Evolutionary conservation across 1,140 invertebrate species (phyloP).

Genomic region (Formica exsecta): DNA sequence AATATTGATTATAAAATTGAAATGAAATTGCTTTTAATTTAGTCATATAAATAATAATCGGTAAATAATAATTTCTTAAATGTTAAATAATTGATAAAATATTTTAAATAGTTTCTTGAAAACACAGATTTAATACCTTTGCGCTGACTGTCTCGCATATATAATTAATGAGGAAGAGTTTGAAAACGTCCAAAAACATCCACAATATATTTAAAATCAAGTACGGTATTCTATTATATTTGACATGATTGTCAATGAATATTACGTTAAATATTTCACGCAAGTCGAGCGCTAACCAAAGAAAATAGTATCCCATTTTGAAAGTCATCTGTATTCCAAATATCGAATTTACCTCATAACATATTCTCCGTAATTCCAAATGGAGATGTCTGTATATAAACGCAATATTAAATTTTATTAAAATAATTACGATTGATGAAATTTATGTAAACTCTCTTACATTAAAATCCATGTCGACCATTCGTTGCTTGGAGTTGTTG

Average conservation of each 20-base stretch:
- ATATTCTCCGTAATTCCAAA: constrained; percentile 22
- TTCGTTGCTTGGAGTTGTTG: background rate
- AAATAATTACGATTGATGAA: background rate
- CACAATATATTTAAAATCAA: background rate
- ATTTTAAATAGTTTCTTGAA: background rate
- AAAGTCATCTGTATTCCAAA: constrained; percentile 32
- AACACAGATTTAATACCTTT: constrained; percentile 23
- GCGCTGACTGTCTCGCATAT: background rate
- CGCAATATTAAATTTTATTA: background rate
- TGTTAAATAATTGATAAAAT: background rate
- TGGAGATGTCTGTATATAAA: background rate
- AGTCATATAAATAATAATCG: background rate
- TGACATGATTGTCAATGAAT: background rate
- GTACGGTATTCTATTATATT: background rate
- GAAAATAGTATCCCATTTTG: constrained; percentile 21
- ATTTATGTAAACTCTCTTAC: constrained; percentile 15
- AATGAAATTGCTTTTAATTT: background rate
- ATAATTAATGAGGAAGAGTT: constrained; percentile 27
- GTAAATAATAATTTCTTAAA: background rate
- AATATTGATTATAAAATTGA: background rate
- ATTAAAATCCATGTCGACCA: background rate
- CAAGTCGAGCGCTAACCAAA: background rate
- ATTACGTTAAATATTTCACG: background rate
- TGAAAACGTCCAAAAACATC: background rate
- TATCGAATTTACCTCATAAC: background rate